Evolutionary conservation across 2,113 vertebrate genomes (phyloP).

Genomic region (Sterna hirundo): DNA sequence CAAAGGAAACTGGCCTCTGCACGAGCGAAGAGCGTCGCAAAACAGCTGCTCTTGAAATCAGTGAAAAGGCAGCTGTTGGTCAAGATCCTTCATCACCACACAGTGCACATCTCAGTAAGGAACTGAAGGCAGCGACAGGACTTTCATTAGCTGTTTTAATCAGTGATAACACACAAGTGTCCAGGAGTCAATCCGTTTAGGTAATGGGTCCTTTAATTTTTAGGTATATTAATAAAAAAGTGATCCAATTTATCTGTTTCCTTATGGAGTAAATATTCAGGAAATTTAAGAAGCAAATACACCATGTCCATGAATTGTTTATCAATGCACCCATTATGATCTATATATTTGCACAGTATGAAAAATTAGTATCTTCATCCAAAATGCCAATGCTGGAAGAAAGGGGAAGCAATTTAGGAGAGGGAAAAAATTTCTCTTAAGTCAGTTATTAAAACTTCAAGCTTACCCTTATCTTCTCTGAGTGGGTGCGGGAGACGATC

Average conservation of each 20-base stretch:
- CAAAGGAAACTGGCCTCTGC: not conserved
- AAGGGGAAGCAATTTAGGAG: not conserved
- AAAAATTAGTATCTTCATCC: constrained; percentile 61
- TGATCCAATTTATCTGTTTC: constrained; percentile 8
- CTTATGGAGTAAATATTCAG: not conserved
- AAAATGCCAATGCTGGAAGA: constrained; percentile 17
- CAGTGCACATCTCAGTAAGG: not conserved
- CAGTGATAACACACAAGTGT: not conserved
- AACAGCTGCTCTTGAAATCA: not conserved
- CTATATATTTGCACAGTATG: constrained; percentile 41
- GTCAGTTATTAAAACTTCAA: constrained; percentile 7
- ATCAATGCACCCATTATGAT: constrained; percentile 22
- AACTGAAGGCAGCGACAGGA: not conserved
- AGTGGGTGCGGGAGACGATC: not conserved
- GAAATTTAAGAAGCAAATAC: constrained; percentile 38
- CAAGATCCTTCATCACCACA: not conserved
- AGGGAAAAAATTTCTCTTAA: not conserved
- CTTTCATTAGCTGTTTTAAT: not conserved
- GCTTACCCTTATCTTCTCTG: constrained; percentile 40
- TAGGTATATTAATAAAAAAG: not conserved
- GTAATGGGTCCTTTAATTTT: constrained; percentile 40
- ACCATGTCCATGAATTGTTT: constrained; percentile 25
- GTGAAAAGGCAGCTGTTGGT: not conserved
- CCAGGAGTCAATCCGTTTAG: not conserved
- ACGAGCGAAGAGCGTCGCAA: not conserved